These are phyloP conservation scores for Ostrea edulis DNA, from an alignment of 1,140 invertebrate genomes.

Conservation along the genomic window DNA sequence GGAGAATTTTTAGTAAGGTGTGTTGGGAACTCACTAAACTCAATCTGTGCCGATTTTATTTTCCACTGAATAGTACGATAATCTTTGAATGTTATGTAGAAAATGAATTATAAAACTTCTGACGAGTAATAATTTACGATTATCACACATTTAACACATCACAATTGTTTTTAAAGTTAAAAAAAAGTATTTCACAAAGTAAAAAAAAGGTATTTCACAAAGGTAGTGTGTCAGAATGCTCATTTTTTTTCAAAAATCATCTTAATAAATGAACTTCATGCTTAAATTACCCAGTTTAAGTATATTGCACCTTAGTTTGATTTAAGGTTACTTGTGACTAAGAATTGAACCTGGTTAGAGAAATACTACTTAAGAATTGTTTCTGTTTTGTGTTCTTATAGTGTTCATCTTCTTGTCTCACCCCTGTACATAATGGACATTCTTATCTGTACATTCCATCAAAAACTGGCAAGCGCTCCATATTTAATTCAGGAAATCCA, in stretches of 20 bases:
- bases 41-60: neutral
- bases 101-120: too few relatives aligned
- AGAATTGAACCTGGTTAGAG: too few relatives aligned
- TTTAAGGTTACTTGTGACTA: too few relatives aligned
- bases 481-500: neutral
- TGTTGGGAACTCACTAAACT: neutral
- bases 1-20: neutral
- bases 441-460: conserved; percentile 21
- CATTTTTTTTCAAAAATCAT: neutral
- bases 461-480: neutral
- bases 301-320: too few relatives aligned
- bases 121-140: too few relatives aligned
- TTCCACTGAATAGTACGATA: neutral
- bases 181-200: neutral
- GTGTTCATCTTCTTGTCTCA: neutral
- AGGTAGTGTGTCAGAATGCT: neutral
- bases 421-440: neutral
- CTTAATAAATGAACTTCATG: too few relatives aligned
- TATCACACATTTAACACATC: too few relatives aligned
- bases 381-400: neutral
- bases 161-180: neutral
- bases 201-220: neutral
- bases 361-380: too few relatives aligned
- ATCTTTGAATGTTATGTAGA: too few relatives aligned
- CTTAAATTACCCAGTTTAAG: too few relatives aligned